phyloP scores from a whole-genome alignment of 2,888 invertebrate genomes.

The Acronicta psi region DNA sequence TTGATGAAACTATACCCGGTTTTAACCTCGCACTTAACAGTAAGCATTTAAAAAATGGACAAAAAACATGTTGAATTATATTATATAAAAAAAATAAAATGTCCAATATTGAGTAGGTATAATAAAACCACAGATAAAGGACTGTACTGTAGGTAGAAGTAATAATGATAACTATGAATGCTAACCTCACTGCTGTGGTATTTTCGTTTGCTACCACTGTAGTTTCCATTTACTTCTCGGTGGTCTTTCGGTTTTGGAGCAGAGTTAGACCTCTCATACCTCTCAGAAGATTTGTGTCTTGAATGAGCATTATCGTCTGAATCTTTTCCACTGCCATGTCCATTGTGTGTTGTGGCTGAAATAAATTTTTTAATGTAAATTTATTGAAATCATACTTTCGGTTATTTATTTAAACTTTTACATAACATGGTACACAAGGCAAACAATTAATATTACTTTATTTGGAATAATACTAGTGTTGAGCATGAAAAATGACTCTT shows the following conservation, averaged over 20 bases:
- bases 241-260: conserved; percentile 57
- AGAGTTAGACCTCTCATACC: conserved; percentile 58
- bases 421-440: too few relatives aligned
- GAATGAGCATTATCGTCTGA: conserved; percentile 74
- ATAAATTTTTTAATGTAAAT: too few relatives aligned
- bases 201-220: conserved; percentile 75
- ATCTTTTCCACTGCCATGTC: conserved; percentile 76
- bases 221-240: conserved; percentile 73
- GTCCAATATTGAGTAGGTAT: neutral
- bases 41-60: neutral
- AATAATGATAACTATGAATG: conserved; percentile 20
- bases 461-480: too few relatives aligned
- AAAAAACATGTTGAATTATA: neutral
- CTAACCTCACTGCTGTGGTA: conserved; percentile 82
- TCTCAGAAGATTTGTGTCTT: conserved; percentile 62
- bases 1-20: neutral
- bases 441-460: too few relatives aligned
- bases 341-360: conserved; percentile 76
- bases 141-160: conserved; percentile 10
- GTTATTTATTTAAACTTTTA: too few relatives aligned
- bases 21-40: too few relatives aligned
- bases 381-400: too few relatives aligned
- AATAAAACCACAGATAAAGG: conserved; percentile 36
- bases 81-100: conserved; percentile 11
- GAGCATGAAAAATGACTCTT: too few relatives aligned